Percentiles rank a stretch among this genome's conserved stretches.
Conservation (phyloP, 2,888 invertebrate genomes). For the Acheta domesticus region DNA sequence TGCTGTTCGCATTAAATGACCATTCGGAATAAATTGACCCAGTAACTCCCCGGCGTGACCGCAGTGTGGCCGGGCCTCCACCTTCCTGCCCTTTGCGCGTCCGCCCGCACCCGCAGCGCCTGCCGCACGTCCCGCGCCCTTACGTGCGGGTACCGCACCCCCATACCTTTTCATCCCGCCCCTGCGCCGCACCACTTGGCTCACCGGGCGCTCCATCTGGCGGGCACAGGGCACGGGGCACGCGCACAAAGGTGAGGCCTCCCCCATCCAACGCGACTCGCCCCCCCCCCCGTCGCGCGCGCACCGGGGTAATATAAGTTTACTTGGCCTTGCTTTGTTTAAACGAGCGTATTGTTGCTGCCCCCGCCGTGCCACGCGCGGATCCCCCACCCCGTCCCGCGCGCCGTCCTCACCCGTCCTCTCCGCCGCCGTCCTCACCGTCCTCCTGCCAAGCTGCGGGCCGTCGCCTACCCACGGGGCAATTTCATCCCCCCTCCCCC, state of each 20-base stretch:
- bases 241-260: no score
- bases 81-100: background rate
- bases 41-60: background rate
- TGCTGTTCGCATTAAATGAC: no score
- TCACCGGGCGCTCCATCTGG: constrained; percentile 20
- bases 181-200: background rate
- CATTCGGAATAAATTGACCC: no score
- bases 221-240: background rate
- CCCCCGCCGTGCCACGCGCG: background rate
- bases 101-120: background rate
- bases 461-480: constrained; percentile 3
- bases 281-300: no score
- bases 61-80: background rate
- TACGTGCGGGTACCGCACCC: background rate
- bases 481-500: background rate
- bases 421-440: background rate
- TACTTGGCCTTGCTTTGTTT: no score
- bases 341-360: no score
- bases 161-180: background rate
- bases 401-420: background rate
- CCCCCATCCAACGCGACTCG: no score
- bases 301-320: no score
- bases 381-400: background rate
- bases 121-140: background rate
- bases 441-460: background rate